Evolutionary conservation across 2,888 invertebrate genomes (phyloP).

Genomic region (Drosophila borealis): DNA sequence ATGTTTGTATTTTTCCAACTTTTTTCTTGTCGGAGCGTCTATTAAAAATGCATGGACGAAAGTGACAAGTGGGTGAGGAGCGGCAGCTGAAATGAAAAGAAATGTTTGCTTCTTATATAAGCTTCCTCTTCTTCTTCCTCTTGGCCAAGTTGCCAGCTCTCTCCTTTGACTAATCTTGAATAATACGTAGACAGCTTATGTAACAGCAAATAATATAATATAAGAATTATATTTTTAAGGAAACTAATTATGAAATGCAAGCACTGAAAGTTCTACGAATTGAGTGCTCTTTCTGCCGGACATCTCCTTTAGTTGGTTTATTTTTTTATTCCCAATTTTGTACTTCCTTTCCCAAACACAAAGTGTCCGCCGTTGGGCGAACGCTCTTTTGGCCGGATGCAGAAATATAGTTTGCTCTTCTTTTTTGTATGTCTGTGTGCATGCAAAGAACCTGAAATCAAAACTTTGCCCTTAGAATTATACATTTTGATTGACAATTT

Average conservation of each 20-base stretch:
- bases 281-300: too few species aligned
- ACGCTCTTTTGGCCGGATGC: too few species aligned
- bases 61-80: conserved; percentile 17
- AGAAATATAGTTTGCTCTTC: too few species aligned
- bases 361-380: too few species aligned
- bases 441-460: too few species aligned
- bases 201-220: not conserved
- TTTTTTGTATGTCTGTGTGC: too few species aligned
- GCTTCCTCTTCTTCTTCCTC: conserved; percentile 4
- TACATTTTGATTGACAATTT: too few species aligned
- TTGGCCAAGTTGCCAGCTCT: conserved; percentile 32
- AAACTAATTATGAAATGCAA: not conserved
- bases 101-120: conserved; percentile 27
- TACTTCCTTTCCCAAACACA: too few species aligned
- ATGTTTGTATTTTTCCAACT: conserved; percentile 44
- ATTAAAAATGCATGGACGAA: conserved; percentile 67
- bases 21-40: conserved; percentile 33
- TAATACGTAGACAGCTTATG: conserved; percentile 7
- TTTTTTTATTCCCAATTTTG: too few species aligned
- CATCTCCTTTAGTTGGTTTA: too few species aligned
- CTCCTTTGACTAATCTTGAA: conserved; percentile 32
- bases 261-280: not conserved
- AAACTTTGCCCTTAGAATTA: too few species aligned
- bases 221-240: not conserved
- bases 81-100: conserved; percentile 51